Conservation (phyloP, 2,113 vertebrate species). For the sheep (Ovis aries) region DNA sequence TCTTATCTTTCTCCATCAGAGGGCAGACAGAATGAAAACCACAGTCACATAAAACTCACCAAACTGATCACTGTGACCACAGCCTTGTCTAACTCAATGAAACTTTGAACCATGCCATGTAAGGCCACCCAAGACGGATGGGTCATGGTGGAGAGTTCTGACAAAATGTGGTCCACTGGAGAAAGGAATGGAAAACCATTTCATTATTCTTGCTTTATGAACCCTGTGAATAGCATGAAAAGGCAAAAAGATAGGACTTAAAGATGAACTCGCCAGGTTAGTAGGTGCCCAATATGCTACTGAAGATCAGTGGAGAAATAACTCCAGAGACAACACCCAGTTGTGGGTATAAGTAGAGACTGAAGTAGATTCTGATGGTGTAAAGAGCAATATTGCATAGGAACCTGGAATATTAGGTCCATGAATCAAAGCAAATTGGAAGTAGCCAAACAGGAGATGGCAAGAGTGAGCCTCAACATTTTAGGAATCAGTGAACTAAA, state of each 20-base stretch:
- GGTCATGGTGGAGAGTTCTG: not conserved
- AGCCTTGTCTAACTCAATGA: not conserved
- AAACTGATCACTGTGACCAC: not conserved
- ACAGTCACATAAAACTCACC: not conserved
- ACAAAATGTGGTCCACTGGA: not conserved
- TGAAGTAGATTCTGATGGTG: not conserved
- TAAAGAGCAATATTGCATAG: not conserved
- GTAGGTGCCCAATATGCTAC: not conserved
- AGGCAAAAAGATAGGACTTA: not conserved
- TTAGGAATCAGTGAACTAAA: not conserved
- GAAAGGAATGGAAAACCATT: not conserved
- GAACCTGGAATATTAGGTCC: not conserved
- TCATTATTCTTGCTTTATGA: not conserved
- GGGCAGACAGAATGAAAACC: not conserved
- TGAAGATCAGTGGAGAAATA: not conserved
- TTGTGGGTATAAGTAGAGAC: not conserved
- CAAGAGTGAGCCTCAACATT: not conserved
- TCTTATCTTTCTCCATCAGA: not conserved
- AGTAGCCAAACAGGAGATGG: not conserved
- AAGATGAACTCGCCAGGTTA: not conserved
- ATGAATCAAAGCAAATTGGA: not conserved
- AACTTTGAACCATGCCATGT: not conserved
- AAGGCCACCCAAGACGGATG: not conserved
- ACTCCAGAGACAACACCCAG: not conserved
- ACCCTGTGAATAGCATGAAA: not conserved